phyloP scores from a whole-genome alignment of 2,797 vertebrate species.

The Triplophysa bombifrons region DNA sequence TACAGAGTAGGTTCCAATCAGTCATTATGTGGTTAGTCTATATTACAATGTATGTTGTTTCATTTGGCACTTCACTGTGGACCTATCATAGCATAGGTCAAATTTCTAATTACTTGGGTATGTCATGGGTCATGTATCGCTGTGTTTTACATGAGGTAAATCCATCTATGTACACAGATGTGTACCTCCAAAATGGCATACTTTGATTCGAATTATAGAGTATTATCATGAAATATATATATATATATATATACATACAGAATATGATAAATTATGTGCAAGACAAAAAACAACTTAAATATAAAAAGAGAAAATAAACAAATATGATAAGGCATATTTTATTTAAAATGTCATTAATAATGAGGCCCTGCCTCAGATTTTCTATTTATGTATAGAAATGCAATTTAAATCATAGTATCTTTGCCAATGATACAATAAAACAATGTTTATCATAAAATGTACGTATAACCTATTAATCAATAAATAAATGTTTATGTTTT shows the following conservation, averaged over 20 bases:
- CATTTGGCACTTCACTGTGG: constrained; percentile 92
- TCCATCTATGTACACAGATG: constrained; percentile 96
- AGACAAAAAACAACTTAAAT: constrained; percentile 64
- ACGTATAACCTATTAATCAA: constrained; percentile 89
- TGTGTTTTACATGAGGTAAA: constrained; percentile 87
- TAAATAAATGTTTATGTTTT: constrained; percentile 98
- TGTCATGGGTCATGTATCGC: constrained; percentile 84
- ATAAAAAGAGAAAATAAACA: constrained; percentile 55
- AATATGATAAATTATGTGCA: constrained; percentile 79
- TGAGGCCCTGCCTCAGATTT: constrained; percentile 99
- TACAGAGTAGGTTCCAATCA: constrained; percentile 78
- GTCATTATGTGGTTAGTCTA: constrained; percentile 77
- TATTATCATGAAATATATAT: constrained; percentile 71
- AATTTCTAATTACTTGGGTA: constrained; percentile 95
- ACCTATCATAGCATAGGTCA: constrained; percentile 93
- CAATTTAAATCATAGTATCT: constrained; percentile 97
- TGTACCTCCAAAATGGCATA: constrained; percentile 87
- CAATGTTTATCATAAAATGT: constrained; percentile 92
- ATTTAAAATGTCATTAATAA: constrained; percentile 89
- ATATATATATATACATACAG: constrained; percentile 75
- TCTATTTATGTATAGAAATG: constrained; percentile 99
- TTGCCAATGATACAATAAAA: constrained; percentile 95
- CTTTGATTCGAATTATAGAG: constrained; percentile 79
- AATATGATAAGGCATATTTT: constrained; percentile 87
- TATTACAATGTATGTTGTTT: constrained; percentile 83